Percentiles rank a stretch among this genome's conserved stretches.
These are phyloP conservation scores for Phylloscopus trochilus DNA, from an alignment of 2,113 vertebrate species.

Conservation along the genomic window DNA sequence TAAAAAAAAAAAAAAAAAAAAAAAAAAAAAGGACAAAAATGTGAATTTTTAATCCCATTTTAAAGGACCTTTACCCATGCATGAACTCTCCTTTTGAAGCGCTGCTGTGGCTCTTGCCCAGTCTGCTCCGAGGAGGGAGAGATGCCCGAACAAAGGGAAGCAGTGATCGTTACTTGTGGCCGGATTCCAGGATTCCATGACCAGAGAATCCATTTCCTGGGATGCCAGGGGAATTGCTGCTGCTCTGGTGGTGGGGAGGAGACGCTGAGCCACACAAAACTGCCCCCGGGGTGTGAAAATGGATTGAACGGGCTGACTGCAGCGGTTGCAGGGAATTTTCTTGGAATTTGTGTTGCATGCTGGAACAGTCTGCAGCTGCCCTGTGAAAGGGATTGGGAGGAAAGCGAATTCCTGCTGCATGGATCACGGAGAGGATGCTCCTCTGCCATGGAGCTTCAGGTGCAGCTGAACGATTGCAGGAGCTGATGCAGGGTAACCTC, in stretches of 20 bases:
- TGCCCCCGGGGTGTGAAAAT: background rate
- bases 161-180: accelerated
- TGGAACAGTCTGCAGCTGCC: background rate
- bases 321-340: background rate
- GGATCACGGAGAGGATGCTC: accelerated
- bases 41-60: conserved; percentile 43
- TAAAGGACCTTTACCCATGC: conserved; percentile 19
- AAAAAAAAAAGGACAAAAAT: background rate
- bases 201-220: background rate
- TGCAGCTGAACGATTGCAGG: background rate
- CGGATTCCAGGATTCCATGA: background rate
- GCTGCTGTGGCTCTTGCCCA: background rate
- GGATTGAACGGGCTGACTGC: background rate
- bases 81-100: conserved; percentile 30
- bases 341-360: background rate
- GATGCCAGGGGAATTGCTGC: background rate
- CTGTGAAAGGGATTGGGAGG: background rate
- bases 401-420: accelerated
- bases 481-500: background rate
- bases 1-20: background rate
- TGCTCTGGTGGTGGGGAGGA: background rate
- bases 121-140: background rate
- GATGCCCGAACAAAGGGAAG: background rate
- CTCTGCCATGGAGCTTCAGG: background rate
- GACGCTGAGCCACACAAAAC: accelerated